Base-by-base conservation (phyloP, 1,140 invertebrate genomes). In the Metaphire vulgaris region DNA sequence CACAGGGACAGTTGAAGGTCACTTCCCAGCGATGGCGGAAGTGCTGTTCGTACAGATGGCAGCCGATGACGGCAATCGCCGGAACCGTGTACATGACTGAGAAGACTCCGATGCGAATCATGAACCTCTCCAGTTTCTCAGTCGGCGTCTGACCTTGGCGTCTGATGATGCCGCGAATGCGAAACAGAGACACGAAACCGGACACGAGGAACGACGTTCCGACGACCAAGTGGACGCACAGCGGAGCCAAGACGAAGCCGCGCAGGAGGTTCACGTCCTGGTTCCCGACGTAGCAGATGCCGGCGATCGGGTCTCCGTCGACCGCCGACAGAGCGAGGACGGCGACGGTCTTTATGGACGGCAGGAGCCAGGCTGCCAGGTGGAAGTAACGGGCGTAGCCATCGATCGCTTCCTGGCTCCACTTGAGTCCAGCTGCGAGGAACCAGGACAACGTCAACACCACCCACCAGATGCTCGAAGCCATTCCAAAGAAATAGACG, bases 321-420 rank as follows among this genome's bases (percentile, higher is more conserved):
- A 99, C 93, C 90, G 94, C 94, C 78, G 93, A 93, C 90, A 95
- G 92, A 12, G 95, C 94, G 74, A 98, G 88, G 78, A 98, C 93
- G 65, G 92, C 92, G 26, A 97, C 94, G 0, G 92, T 95, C 16
- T 97, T 88, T 1, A 98, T 90, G 32, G 95, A 86, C 0, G 96
- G 96, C 28, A 96, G 86, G 33, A 93, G 92, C 97, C 97, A 99
- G 33, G 96, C 96, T 65, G 93, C 92, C 78, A 98, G 88, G 89
- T 99, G 97, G 87, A 99, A 99, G 85, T 97, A 96, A 84, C 97
- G 95, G 0, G 94, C 95, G 86, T 97, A 95, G 69, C 93, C 93
- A 87, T 97, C 95, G 83, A 99, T 98, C 16, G 96, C 96, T 89
- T 99, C 97, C 86, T 98, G 94, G 28, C 96, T 95, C 97, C 97